Percentiles rank a stretch among this genome's conserved stretches.
phyloP scores from a whole-genome alignment of 2,113 vertebrate genomes.

The Ailuropoda melanoleuca region DNA sequence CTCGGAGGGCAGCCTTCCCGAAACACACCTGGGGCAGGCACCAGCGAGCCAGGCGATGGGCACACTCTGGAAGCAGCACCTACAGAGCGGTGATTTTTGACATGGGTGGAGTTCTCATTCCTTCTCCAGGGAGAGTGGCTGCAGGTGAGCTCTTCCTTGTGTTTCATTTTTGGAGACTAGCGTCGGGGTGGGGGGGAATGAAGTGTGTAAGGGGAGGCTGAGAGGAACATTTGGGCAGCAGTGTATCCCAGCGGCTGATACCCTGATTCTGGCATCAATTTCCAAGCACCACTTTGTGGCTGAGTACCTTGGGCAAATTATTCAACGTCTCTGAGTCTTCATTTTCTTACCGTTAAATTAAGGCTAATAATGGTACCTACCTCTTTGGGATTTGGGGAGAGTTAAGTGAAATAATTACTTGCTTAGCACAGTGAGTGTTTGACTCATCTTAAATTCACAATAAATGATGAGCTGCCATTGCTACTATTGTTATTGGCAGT shows the following conservation, averaged over 20 bases:
- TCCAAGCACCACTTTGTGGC: not conserved
- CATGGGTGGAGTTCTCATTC: constrained; percentile 83
- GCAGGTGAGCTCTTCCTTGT: constrained; percentile 74
- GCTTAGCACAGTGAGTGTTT: not conserved
- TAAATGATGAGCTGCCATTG: not conserved
- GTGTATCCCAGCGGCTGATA: not conserved
- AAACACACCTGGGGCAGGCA: not conserved
- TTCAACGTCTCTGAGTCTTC: not conserved
- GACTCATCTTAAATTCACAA: not conserved
- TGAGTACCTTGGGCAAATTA: not conserved
- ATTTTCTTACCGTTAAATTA: not conserved
- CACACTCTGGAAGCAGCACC: not conserved
- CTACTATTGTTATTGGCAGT: not conserved
- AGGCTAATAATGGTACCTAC: not conserved
- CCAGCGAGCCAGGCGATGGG: not conserved
- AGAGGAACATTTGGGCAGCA: not conserved
- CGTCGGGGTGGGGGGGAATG: not conserved
- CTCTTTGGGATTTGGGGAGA: not conserved
- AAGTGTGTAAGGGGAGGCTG: not conserved
- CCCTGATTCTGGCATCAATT: not conserved
- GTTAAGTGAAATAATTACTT: not conserved
- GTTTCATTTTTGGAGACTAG: not conserved
- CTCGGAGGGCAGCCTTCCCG: not conserved
- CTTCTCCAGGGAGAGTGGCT: constrained; percentile 80
- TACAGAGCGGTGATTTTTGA: constrained; percentile 87